Evolutionary conservation across 2,797 vertebrate genomes (phyloP).

Genomic region (Orestias chungarensis): DNA sequence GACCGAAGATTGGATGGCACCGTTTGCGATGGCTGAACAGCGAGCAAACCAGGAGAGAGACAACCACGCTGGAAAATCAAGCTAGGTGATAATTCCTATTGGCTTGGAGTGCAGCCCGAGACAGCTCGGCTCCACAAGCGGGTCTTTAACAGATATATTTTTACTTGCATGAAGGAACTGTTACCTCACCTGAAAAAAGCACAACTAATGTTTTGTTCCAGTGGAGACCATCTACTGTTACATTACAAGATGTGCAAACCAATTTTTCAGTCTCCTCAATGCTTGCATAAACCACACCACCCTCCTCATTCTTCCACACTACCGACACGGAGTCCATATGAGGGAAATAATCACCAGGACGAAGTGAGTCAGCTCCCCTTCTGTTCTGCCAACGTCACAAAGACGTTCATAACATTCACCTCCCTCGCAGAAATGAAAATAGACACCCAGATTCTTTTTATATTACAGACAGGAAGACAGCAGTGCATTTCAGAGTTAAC

Average conservation of each 20-base stretch:
- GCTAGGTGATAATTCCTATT: conserved; percentile 59
- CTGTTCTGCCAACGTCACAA: conserved; percentile 71
- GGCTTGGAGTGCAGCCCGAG: conserved; percentile 57
- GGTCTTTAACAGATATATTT: conserved; percentile 60
- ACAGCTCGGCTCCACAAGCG: conserved; percentile 48
- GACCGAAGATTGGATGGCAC: conserved; percentile 58
- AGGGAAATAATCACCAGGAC: conserved; percentile 66
- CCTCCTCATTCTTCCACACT: conserved; percentile 40
- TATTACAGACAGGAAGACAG: conserved; percentile 46
- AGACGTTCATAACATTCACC: conserved; percentile 63
- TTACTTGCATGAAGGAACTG: conserved; percentile 48
- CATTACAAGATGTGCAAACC: conserved; percentile 9
- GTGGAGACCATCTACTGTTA: neutral
- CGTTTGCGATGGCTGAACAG: conserved; percentile 48
- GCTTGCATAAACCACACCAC: conserved; percentile 47
- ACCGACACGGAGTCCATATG: conserved; percentile 66
- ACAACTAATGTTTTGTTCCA: neutral
- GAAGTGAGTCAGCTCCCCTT: conserved; percentile 74
- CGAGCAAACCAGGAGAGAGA: conserved; percentile 32
- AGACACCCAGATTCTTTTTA: conserved; percentile 54
- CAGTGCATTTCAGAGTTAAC: conserved; percentile 16
- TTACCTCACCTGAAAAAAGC: conserved; percentile 33
- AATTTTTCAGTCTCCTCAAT: conserved; percentile 27
- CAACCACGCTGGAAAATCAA: conserved; percentile 59
- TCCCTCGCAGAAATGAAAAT: conserved; percentile 71